Percentiles rank a stretch among this genome's conserved stretches.
Evolutionary conservation across 2,888 invertebrate species (phyloP).

Genomic region (Theristus sp.): DNA sequence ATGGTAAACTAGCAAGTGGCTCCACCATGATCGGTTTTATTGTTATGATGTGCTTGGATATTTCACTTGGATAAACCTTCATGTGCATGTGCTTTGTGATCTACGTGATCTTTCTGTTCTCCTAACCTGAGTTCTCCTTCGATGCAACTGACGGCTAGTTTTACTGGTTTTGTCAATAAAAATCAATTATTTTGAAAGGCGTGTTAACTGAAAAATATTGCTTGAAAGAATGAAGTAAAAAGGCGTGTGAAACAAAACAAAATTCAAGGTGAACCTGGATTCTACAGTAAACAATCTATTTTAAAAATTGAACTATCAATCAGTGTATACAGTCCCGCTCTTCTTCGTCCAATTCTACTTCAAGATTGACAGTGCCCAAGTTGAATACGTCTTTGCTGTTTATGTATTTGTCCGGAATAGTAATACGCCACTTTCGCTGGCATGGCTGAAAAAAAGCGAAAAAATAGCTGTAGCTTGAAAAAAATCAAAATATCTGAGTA

Average conservation of each 20-base stretch:
- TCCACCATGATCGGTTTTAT: slow-evolving; percentile 75
- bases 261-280: not conserved
- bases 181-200: too few relatives aligned
- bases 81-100: too few relatives aligned
- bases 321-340: not conserved
- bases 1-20: slow-evolving; percentile 80
- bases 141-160: too few relatives aligned
- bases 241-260: not conserved
- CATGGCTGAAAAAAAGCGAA: slow-evolving; percentile 16
- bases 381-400: not conserved
- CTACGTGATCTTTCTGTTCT: too few relatives aligned
- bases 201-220: too few relatives aligned
- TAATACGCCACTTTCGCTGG: slow-evolving; percentile 23
- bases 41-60: slow-evolving; percentile 92
- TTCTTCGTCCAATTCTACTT: not conserved
- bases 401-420: slow-evolving; percentile 24
- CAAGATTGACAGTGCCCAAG: not conserved
- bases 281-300: not conserved
- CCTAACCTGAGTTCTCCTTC: too few relatives aligned
- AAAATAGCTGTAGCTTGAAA: not conserved
- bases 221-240: too few relatives aligned
- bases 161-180: too few relatives aligned
- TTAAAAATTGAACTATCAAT: not conserved
- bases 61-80: not conserved
- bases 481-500: too few relatives aligned